These are phyloP conservation scores for Sminthurides bifidus DNA, from an alignment of 1,140 invertebrate genomes.

Conservation along the genomic window DNA sequence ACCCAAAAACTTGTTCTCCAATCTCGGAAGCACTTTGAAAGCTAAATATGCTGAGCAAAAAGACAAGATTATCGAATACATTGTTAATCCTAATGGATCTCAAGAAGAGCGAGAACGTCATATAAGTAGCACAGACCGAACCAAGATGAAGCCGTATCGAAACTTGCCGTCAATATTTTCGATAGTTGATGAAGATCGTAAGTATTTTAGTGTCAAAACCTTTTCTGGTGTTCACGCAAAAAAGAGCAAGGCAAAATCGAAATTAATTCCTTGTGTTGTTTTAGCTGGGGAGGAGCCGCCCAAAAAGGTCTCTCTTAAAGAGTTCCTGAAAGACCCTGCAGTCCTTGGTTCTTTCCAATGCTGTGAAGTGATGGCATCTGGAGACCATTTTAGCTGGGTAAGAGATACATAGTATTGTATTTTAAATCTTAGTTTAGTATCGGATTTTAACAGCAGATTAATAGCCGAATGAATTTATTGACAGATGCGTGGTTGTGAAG, in stretches of 20 bases:
- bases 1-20: slow-evolving; percentile 20
- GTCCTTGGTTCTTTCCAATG: slow-evolving; percentile 77
- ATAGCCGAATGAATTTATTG: too few relatives aligned
- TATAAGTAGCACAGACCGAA: slow-evolving; percentile 62
- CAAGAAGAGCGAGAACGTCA: slow-evolving; percentile 48
- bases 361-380: slow-evolving; percentile 79
- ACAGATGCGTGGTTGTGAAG: slow-evolving; percentile 74
- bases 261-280: too few relatives aligned
- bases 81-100: slow-evolving; percentile 63
- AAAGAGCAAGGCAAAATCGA: too few relatives aligned
- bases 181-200: slow-evolving; percentile 88
- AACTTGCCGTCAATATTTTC: slow-evolving; percentile 87
- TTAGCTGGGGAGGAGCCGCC: slow-evolving; percentile 35
- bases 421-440: not conserved
- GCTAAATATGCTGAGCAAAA: slow-evolving; percentile 84
- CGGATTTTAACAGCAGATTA: too few relatives aligned
- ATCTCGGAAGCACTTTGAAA: slow-evolving; percentile 52
- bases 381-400: slow-evolving; percentile 67
- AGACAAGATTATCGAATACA: slow-evolving; percentile 85
- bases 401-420: slow-evolving; percentile 12
- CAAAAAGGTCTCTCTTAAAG: slow-evolving; percentile 54
- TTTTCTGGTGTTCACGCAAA: too few relatives aligned
- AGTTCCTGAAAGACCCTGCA: slow-evolving; percentile 71
- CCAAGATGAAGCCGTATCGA: slow-evolving; percentile 68
- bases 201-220: too few relatives aligned